Evolutionary conservation across 2,888 invertebrate genomes (phyloP).

Genomic region (Pediacus dermestoides): DNA sequence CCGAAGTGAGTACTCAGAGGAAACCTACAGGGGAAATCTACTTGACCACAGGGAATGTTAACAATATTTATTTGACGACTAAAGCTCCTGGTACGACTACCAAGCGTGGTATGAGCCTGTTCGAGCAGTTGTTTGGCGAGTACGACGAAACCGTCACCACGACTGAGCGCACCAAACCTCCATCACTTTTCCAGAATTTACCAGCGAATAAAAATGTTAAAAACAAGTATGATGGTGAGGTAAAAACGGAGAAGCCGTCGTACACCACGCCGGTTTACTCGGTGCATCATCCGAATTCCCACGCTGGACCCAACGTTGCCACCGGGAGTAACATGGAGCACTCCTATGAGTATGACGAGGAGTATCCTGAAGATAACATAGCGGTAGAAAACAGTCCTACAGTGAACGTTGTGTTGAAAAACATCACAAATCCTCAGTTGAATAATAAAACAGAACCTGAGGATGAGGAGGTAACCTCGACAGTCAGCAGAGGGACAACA

Average conservation of each 20-base stretch:
- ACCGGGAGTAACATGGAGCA: constrained; percentile 37
- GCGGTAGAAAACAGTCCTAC: constrained; percentile 37
- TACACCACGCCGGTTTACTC: constrained; percentile 26
- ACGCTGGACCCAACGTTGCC: constrained; percentile 24
- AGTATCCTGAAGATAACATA: constrained; percentile 39
- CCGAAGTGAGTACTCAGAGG: constrained; percentile 22
- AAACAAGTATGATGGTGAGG: constrained; percentile 23
- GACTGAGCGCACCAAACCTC: constrained; percentile 25
- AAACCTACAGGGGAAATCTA: constrained; percentile 31
- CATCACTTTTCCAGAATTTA: constrained; percentile 31
- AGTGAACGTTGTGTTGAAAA: no score
- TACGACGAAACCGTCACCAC: constrained; percentile 45
- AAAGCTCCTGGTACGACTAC: constrained; percentile 45
- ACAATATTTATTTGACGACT: constrained; percentile 35
- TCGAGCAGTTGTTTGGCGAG: constrained; percentile 48
- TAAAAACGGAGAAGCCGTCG: constrained; percentile 23
- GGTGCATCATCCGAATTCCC: constrained; percentile 28
- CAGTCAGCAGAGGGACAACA: constrained; percentile 15
- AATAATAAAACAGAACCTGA: constrained; percentile 23
- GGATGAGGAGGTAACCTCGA: constrained; percentile 3
- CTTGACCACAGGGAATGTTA: constrained; percentile 34
- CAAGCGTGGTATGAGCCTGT: constrained; percentile 44
- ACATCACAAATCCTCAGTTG: constrained; percentile 26
- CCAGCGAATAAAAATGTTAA: constrained; percentile 26
- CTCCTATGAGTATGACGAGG: constrained; percentile 42